Evolutionary conservation across 2,888 invertebrate genomes (phyloP), one percentile per base, ranked within the genome.

Genomic region (Idaea biselata): DNA sequence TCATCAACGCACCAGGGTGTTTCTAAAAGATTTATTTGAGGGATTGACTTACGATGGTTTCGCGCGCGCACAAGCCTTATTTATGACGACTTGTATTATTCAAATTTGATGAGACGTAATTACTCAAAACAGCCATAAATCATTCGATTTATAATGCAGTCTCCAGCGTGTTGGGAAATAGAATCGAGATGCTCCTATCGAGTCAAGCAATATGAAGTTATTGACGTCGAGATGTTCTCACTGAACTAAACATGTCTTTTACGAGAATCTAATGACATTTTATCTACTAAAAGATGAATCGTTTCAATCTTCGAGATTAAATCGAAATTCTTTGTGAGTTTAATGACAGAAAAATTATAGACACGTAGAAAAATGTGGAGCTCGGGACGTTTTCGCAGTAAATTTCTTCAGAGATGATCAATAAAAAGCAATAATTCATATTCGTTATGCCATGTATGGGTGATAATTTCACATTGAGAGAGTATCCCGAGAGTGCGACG

Each of bases 21-120:
- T 86, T 80, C 84, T 79, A 79, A 78, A 78, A 86, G 86, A 88
- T 89, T 87, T 88, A 87, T 88, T 81, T 82, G 83, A 86, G 78
- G 82, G 84, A 88, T 89, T 90, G 89, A 89, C 88, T 89, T 88
- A 88, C 86, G 83, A 83, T 81, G 80, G 82, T 86, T 86, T 86
- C 79, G 86, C 86, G 82, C 83, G 81, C 80, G 78, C 83, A 78
- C 75, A 76, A 77, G 76, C 80, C 79, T 84, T 86, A 88, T 89
- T 89, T 89, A 88, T 86, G 84, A 88, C 82, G 82, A 86, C 83
- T 85, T 82, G 83, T 85, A 87, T 89, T 91, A 91, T 91, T 91
- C 87, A 91, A 91, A 91, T 91, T 91, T 90, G 90, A 92, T 91
- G 89, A 87, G 89, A 87, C 87, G 86, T 89, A 86, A 91, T 91